These are phyloP conservation scores for Melieria crassipennis DNA, from an alignment of 2,888 invertebrate species.

Conservation along the genomic window DNA sequence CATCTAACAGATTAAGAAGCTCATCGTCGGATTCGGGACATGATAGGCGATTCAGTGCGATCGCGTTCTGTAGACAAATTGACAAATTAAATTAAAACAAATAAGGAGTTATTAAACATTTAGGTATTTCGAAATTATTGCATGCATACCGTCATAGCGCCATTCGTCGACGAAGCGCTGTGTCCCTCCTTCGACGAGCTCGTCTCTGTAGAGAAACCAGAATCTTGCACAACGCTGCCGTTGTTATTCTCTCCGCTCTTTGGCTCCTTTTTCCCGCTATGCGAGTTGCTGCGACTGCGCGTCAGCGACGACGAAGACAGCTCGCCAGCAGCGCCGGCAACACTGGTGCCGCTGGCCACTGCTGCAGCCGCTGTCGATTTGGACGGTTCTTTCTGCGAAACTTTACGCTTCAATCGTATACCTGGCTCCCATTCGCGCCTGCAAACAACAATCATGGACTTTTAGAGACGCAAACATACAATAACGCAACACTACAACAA, in stretches of 20 bases:
- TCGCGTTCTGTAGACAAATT: slow-evolving; percentile 50
- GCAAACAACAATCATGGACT: neutral
- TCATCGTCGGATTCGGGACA: slow-evolving; percentile 77
- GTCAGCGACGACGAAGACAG: slow-evolving; percentile 64
- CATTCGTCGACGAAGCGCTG: slow-evolving; percentile 74
- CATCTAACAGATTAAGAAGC: slow-evolving; percentile 85
- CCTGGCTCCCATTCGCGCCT: slow-evolving; percentile 84
- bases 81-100: neutral
- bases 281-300: slow-evolving; percentile 73
- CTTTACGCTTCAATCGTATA: slow-evolving; percentile 76
- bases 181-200: slow-evolving; percentile 84
- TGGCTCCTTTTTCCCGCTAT: slow-evolving; percentile 72
- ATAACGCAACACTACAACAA: neutral
- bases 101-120: neutral
- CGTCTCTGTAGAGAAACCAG: slow-evolving; percentile 90
- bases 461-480: neutral
- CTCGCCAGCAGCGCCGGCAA: slow-evolving; percentile 39
- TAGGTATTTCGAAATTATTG: neutral
- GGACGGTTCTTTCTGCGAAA: slow-evolving; percentile 64
- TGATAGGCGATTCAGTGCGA: slow-evolving; percentile 60
- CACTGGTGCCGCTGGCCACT: slow-evolving; percentile 19
- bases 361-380: slow-evolving; percentile 47
- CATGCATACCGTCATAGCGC: slow-evolving; percentile 65
- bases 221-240: slow-evolving; percentile 78
- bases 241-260: slow-evolving; percentile 71